Percentiles rank a stretch among this genome's conserved stretches.
phyloP scores from a whole-genome alignment of 53 echinoderm and acorn worm genomes.

The Holothuria scabra region DNA sequence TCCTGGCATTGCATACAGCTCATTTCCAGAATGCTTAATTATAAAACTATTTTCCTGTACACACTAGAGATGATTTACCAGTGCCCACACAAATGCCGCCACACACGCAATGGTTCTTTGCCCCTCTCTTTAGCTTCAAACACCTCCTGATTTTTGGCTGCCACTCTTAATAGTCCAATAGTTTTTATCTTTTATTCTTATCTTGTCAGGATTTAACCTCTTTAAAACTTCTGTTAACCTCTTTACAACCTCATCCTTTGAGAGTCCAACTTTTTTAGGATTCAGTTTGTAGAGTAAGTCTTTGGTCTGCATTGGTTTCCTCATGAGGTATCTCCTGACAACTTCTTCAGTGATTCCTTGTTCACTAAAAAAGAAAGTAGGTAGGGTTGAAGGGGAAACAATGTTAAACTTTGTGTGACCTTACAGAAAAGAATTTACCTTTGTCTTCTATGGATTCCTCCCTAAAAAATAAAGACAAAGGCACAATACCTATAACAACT shows the following conservation, averaged over 20 bases:
- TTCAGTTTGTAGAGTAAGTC: conserved; percentile 93
- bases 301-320: conserved; percentile 98
- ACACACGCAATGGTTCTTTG: too few relatives aligned
- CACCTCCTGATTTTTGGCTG: conserved; percentile 2
- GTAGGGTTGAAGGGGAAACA: too few relatives aligned
- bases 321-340: conserved; percentile 83
- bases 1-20: too few relatives aligned
- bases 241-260: conserved; percentile 75
- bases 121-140: conserved; percentile 7
- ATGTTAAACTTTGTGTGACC: neutral
- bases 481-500: too few relatives aligned
- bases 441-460: too few relatives aligned
- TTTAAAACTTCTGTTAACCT: conserved; percentile 80
- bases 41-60: too few relatives aligned
- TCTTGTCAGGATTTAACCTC: conserved; percentile 81
- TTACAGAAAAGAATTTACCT: neutral
- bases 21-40: too few relatives aligned
- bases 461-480: too few relatives aligned
- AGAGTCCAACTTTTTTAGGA: conserved; percentile 85
- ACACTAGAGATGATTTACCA: too few relatives aligned
- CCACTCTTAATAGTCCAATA: conserved; percentile 75
- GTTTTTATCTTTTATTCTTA: conserved; percentile 83
- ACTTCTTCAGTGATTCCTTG: conserved; percentile 88
- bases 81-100: too few relatives aligned
- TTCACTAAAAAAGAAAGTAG: too few relatives aligned